Evolutionary conservation across 1,140 invertebrate genomes (phyloP), one percentile per base, ranked within the genome.

Genomic region (Calosoma granatense): DNA sequence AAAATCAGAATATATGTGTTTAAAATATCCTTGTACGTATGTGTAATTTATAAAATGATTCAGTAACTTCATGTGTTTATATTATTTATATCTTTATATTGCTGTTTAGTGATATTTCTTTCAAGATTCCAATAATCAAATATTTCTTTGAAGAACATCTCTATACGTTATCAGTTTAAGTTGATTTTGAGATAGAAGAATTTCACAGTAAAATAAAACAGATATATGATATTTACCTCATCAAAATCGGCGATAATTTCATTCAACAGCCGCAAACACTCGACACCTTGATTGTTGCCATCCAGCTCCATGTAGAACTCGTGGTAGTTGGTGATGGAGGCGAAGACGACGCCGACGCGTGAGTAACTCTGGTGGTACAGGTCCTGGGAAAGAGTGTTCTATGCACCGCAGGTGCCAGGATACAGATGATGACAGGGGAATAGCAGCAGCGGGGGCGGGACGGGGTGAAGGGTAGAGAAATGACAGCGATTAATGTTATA

Each of bases 221-320:
- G n/a, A n/a, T n/a, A n/a, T n/a, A n/a, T n/a, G n/a, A 53, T 23
- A 67, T 63, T 68, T 61, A 90, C 87, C 76, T 94, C 87, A 76
- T 97, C 94, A 78, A 96, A 96, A 76, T 96, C 93, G 2, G 91
- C 92, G 56, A 96, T 94, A 47, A 72, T 71, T 74, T 90, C 88
- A 72, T 90, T 90, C 0, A 90, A 74, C 12, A 90, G 72, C 51
- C 87, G 68, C 17, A 97, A 76, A 71, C 92, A 96, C 72, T 96
- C 94, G 58, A 96, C 81, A 2, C 94, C 94, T 73, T 92, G 90
- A 71, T 93, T 90, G 68, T 89, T 94, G 43, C 91, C 91, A 73
- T 95, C 92, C 59, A 94, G 78, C 76, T 96, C 92, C 65, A 89
- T 92, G 75, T 95, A 96, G 76, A 96, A 96, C 72, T 96, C 92